Evolutionary conservation across 2,797 vertebrate genomes (phyloP).

Genomic region (Crocidura indochinensis): DNA sequence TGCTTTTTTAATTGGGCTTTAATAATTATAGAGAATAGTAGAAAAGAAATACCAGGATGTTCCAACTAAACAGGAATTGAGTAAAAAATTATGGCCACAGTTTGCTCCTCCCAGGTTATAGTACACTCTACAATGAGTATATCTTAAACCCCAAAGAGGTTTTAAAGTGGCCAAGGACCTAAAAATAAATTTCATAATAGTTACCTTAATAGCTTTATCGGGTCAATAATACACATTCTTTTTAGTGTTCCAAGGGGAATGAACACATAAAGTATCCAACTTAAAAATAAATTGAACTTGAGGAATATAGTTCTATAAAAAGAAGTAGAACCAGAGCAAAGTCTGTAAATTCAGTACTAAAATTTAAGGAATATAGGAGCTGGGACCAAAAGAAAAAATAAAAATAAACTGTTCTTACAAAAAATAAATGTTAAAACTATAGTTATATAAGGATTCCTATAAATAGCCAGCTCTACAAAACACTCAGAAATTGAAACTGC

Average conservation of each 20-base stretch:
- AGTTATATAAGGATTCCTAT: constrained; percentile 78
- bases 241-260: constrained; percentile 82
- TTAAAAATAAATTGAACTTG: constrained; percentile 87
- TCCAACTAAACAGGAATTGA: background rate
- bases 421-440: constrained; percentile 74
- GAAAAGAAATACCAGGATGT: background rate
- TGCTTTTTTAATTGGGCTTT: background rate
- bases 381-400: constrained; percentile 70
- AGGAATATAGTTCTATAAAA: constrained; percentile 84
- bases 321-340: constrained; percentile 77
- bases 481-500: constrained; percentile 70
- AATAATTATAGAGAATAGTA: background rate
- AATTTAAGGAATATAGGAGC: constrained; percentile 78
- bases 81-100: background rate
- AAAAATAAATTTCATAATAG: constrained; percentile 83
- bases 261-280: constrained; percentile 82
- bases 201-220: constrained; percentile 82
- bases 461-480: constrained; percentile 78
- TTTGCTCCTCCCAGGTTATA: background rate
- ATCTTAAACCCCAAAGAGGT: constrained; percentile 80
- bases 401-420: constrained; percentile 82
- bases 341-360: constrained; percentile 76
- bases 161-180: constrained; percentile 62
- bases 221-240: constrained; percentile 85
- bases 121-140: constrained; percentile 36